These are phyloP conservation scores for Syrphus vitripennis DNA, from an alignment of 2,888 invertebrate species.

Conservation along the genomic window DNA sequence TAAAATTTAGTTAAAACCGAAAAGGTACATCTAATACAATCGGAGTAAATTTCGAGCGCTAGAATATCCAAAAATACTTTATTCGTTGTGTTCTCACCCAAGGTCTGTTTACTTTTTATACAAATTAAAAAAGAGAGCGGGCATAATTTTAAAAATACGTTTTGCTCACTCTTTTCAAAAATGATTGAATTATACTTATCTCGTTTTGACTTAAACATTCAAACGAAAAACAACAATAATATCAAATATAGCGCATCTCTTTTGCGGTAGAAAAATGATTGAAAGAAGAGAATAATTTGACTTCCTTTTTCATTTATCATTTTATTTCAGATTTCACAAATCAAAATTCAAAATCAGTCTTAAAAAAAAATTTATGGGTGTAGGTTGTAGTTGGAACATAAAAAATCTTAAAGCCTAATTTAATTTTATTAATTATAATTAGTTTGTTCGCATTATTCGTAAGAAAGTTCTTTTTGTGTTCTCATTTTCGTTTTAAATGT, in stretches of 20 bases:
- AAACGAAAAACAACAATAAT: constrained; percentile 49
- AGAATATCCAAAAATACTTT: not conserved
- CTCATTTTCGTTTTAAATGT: not conserved
- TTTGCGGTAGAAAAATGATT: constrained; percentile 59
- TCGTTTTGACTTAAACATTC: not conserved
- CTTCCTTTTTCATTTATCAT: not conserved
- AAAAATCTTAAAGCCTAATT: constrained; percentile 40
- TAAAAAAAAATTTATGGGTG: constrained; percentile 53
- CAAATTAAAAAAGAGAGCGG: not conserved
- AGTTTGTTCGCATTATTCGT: constrained; percentile 7
- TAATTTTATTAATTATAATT: constrained; percentile 54
- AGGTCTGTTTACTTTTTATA: not conserved
- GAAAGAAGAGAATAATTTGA: constrained; percentile 44
- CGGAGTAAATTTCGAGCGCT: not conserved
- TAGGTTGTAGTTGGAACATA: constrained; percentile 41
- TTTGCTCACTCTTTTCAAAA: not conserved
- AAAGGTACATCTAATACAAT: too few relatives aligned
- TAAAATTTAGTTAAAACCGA: too few relatives aligned
- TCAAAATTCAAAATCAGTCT: constrained; percentile 40
- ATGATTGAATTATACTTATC: not conserved
- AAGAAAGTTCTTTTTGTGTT: not conserved
- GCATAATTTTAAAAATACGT: not conserved
- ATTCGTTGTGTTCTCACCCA: constrained; percentile 21
- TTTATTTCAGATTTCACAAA: not conserved
- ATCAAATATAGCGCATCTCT: constrained; percentile 44